Conservation (phyloP, 2,113 vertebrate species). For the Onychostruthus taczanowskii region DNA sequence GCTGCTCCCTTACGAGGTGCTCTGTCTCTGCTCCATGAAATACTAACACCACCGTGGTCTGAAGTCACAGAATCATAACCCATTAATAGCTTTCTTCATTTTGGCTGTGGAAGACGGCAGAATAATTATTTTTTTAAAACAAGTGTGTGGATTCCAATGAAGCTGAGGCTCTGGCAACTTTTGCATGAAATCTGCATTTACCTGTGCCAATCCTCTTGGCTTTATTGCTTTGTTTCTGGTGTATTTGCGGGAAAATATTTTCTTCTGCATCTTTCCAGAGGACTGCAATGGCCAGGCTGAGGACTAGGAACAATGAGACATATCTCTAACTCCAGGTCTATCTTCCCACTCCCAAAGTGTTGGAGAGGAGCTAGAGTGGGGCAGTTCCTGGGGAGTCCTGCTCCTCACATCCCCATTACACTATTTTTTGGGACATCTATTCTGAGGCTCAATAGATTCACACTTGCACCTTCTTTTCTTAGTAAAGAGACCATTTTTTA, state of each 20-base stretch:
- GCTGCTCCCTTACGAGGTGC: neutral
- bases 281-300: neutral
- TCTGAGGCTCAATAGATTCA: neutral
- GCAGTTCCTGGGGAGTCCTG: neutral
- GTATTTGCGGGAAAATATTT: constrained; percentile 1
- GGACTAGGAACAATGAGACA: neutral
- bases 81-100: constrained; percentile 53
- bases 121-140: constrained; percentile 65
- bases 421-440: neutral
- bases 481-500: neutral
- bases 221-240: neutral
- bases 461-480: neutral
- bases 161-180: constrained; percentile 30
- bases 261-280: neutral
- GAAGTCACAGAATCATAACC: constrained; percentile 42
- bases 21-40: constrained; percentile 40
- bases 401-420: neutral
- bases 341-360: neutral
- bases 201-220: neutral
- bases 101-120: constrained; percentile 53
- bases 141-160: constrained; percentile 41
- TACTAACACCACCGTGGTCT: constrained; percentile 50
- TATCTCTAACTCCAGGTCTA: neutral
- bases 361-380: neutral
- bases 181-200: neutral